phyloP scores from a whole-genome alignment of 2,888 invertebrate genomes.

The Drosophila engyochracea region DNA sequence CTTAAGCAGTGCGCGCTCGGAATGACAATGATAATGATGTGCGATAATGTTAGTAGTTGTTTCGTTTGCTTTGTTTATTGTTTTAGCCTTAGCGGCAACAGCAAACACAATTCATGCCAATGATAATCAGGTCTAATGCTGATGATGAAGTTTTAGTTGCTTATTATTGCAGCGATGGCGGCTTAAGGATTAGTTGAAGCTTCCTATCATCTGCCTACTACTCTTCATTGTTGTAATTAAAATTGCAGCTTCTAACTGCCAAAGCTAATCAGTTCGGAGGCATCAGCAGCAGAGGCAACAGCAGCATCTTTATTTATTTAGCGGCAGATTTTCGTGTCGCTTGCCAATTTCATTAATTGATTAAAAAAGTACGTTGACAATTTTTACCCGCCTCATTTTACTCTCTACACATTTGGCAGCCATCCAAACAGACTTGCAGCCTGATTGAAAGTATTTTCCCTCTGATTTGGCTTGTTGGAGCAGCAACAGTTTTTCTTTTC shows the following conservation, averaged over 20 bases:
- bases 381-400: slow-evolving; percentile 6
- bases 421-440: slow-evolving; percentile 57
- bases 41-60: slow-evolving; percentile 74
- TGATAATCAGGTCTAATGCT: slow-evolving; percentile 28
- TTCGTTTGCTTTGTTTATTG: slow-evolving; percentile 65
- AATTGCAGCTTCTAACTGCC: slow-evolving; percentile 47
- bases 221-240: slow-evolving; percentile 43
- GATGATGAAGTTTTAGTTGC: slow-evolving; percentile 28
- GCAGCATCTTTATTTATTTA: slow-evolving; percentile 61
- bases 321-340: slow-evolving; percentile 41
- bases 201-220: background rate
- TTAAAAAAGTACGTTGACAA: slow-evolving; percentile 54
- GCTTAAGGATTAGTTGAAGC: slow-evolving; percentile 57
- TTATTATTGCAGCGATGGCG: slow-evolving; percentile 33
- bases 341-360: slow-evolving; percentile 63
- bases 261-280: slow-evolving; percentile 32
- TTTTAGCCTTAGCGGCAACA: slow-evolving; percentile 45
- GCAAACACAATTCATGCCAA: slow-evolving; percentile 35
- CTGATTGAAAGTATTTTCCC: slow-evolving; percentile 63
- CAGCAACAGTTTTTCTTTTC: slow-evolving; percentile 16
- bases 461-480: slow-evolving; percentile 45
- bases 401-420: slow-evolving; percentile 42
- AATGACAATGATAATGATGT: slow-evolving; percentile 80
- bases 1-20: slow-evolving; percentile 62
- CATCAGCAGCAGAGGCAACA: background rate